Base-by-base conservation (phyloP, 2,113 vertebrate genomes). In the Hemibagrus wyckioides region DNA sequence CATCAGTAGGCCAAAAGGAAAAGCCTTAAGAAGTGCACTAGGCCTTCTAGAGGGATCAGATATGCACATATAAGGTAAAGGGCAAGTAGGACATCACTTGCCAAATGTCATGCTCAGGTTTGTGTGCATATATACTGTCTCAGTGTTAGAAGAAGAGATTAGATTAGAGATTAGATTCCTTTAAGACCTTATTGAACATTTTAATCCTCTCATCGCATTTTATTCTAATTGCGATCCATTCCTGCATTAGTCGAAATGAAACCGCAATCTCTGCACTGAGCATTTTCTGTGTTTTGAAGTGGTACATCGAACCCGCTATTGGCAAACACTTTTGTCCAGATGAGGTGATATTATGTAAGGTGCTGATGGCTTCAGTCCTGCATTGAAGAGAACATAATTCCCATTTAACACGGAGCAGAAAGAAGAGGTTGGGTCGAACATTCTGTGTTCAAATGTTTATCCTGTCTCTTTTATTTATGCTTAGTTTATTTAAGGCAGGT, bases 181-280 rank as follows among this genome's bases (percentile, higher is more conserved):
- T 79, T 76, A 87, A 87, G 76, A 85, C 85, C 59, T 87, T 82
- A 88, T 83, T 87, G 71, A 87, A 87, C 59, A 84, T 85, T 77
- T 87, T 82, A 90, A 79, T 85, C 82, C 80, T 76, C 30, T 36
- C 39, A 10, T 86, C 41, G 30, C 76, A 44, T 39, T 59, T 86
- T 85, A 82, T 87, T 86, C 69, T n/a, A 61, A 28, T 25, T 56
- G 5, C 59, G 79, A 56, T 59, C 73, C 86, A 83, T n/a, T 83
- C 13, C 10, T 85, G 59, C 81, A 30, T 85, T 44, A 30, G 63
- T 63, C 39, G 73, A 56, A 80, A 71, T 59, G 76, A 81, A 86
- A 50, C 79, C 33, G 80, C 10, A 84, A 36, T 81, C 41, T 77
- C 41, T 67, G 59, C 25, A 6, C 44, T 81, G 36, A 81, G 69